Base-by-base conservation (phyloP, 1,140 invertebrate species). In the Stegodyphus dumicola region DNA sequence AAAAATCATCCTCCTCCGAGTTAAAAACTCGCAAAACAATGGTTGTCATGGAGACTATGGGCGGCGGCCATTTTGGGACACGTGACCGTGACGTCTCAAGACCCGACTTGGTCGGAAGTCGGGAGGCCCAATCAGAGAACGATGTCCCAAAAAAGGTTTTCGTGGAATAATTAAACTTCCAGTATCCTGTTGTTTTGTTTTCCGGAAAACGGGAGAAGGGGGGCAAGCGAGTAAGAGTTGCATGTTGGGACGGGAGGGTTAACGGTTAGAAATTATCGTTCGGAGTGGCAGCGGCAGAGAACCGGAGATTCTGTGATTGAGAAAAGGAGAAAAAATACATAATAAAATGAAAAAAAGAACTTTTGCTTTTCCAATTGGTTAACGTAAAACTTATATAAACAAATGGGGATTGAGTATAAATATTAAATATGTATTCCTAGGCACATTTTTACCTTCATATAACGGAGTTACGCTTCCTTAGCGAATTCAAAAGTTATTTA, bases 101-200 rank as follows among this genome's bases (percentile, higher is more conserved):
- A 56, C 52, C 65, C 69, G 81, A 85, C 15, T 83, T 85, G 48
- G 49, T 85, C 74, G 81, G 81, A 85, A 85, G 81, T 85, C 70
- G 60, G 18, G 10, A 70, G 52, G 74, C 11, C 81, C 73, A 85
- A 85, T 85, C 80, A 83, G 70, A 60, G 73, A n/a, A 56, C 64
- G 81, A 64, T 52, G 70, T 60, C 51, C 18, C 64, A n/a, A 76
- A 85, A 85, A 85, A 77, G 64, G 69, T 76, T 54, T 74, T 85
- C 64, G 64, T 15, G 73, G 81, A 85, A 85, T 85, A 85, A 85
- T 85, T 85, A 85, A 85, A 85, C 73, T 85, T 70, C 73, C 74
- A 69, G 65, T 85, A 85, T 85, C 81, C 81, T 85, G 81, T 85
- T 85, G 81, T 85, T 85, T 85, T 85, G 81, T 85, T 85, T 85